A percentile compares a stretch with the other conserved stretches of the same genome.
These are phyloP conservation scores for Byasa hedistus DNA, from an alignment of 2,888 invertebrate genomes.

Conservation along the genomic window DNA sequence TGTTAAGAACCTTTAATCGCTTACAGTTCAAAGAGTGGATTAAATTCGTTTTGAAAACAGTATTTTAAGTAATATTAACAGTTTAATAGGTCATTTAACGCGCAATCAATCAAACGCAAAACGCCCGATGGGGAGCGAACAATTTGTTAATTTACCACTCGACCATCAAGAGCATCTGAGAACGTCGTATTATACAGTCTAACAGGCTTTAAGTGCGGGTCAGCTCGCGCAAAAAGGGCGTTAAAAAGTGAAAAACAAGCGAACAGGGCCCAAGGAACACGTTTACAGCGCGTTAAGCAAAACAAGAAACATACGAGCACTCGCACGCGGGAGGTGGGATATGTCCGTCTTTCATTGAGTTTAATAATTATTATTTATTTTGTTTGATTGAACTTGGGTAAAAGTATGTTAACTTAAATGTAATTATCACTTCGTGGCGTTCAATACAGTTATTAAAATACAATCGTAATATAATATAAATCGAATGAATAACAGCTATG, in stretches of 20 bases:
- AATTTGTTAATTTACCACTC: slow-evolving; percentile 28
- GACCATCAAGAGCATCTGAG: slow-evolving; percentile 28
- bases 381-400: background rate
- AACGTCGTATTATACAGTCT: slow-evolving; percentile 44
- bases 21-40: background rate
- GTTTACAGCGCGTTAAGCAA: slow-evolving; percentile 54
- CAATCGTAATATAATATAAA: too few species aligned
- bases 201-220: slow-evolving; percentile 56
- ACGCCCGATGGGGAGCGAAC: slow-evolving; percentile 9
- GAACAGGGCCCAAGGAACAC: slow-evolving; percentile 54
- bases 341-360: slow-evolving; percentile 49
- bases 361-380: background rate
- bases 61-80: slow-evolving; percentile 15
- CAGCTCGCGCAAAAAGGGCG: slow-evolving; percentile 46
- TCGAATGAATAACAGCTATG: too few species aligned
- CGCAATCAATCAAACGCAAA: slow-evolving; percentile 26
- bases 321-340: slow-evolving; percentile 66
- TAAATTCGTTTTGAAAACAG: background rate
- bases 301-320: slow-evolving; percentile 43
- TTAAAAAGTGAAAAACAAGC: slow-evolving; percentile 38
- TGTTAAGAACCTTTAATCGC: background rate
- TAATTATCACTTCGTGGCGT: too few species aligned
- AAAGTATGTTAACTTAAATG: too few species aligned
- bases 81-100: slow-evolving; percentile 27
- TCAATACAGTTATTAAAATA: too few species aligned